Evolutionary conservation across 2,888 invertebrate species (phyloP).

Genomic region (Caenorhabditis doughertyi): DNA sequence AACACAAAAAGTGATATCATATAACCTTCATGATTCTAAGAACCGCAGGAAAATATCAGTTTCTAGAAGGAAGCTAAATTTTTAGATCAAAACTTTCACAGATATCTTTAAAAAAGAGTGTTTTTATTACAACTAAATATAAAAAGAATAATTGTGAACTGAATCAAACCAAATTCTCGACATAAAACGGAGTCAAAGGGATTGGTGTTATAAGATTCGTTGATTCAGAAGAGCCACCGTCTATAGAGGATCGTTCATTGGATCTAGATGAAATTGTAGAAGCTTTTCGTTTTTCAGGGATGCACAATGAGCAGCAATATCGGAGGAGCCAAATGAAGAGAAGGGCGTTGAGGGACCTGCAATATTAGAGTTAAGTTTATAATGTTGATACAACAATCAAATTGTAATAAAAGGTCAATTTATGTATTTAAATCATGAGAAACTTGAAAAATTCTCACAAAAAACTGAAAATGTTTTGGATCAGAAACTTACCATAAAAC

Average conservation of each 20-base stretch:
- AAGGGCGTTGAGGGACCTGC: conserved; percentile 30
- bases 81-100: no score
- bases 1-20: no score
- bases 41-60: no score
- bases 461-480: no score
- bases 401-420: no score
- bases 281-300: conserved; percentile 14
- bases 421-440: no score
- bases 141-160: neutral
- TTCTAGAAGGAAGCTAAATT: no score
- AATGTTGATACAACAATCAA: no score
- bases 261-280: neutral
- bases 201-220: conserved; percentile 13
- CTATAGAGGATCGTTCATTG: conserved; percentile 5
- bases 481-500: conserved; percentile 18
- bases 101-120: no score
- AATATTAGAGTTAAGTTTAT: neutral
- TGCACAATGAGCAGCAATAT: conserved; percentile 1
- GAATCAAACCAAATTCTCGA: conserved; percentile 14
- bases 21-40: no score
- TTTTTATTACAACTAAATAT: no score
- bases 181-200: conserved; percentile 30
- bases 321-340: conserved; percentile 28
- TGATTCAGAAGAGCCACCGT: conserved; percentile 2
- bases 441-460: no score